Percentiles rank a stretch among this genome's conserved stretches.
Evolutionary conservation across 1,140 invertebrate genomes (phyloP).

Genomic region (Rhynchophorus ferrugineus): DNA sequence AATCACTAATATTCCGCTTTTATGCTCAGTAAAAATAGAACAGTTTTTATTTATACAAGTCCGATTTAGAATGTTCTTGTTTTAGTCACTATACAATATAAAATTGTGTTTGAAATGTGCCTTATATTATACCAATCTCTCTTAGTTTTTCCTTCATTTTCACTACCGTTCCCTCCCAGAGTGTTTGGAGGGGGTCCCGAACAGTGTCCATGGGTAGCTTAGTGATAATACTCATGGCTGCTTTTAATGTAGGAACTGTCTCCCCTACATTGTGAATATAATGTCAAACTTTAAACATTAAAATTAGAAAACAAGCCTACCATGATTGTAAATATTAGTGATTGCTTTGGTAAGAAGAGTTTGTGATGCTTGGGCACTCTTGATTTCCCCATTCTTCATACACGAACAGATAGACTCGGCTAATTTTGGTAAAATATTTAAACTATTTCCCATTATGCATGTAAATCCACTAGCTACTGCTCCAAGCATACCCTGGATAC

Average conservation of each 20-base stretch:
- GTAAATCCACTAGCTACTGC: slow-evolving; percentile 34
- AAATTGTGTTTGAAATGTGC: too few relatives aligned
- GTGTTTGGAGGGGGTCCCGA: slow-evolving; percentile 28
- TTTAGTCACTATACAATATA: too few relatives aligned
- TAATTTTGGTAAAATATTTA: slow-evolving; percentile 34
- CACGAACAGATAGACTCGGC: slow-evolving; percentile 31
- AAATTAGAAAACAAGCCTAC: slow-evolving; percentile 15
- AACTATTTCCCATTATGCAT: slow-evolving; percentile 31
- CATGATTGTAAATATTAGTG: slow-evolving; percentile 29
- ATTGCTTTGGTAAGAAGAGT: slow-evolving; percentile 28
- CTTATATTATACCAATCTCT: slow-evolving; percentile 32
- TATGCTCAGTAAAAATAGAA: too few relatives aligned
- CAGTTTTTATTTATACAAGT: too few relatives aligned
- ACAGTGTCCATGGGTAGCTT: slow-evolving; percentile 27
- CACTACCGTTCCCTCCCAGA: slow-evolving; percentile 32
- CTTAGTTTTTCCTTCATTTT: slow-evolving; percentile 31
- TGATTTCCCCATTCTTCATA: slow-evolving; percentile 30
- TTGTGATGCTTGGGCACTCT: slow-evolving; percentile 31
- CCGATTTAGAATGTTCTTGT: too few relatives aligned
- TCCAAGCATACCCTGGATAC: slow-evolving; percentile 32
- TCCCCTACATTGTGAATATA: slow-evolving; percentile 20
- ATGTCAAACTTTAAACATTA: not conserved
- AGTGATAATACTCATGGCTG: slow-evolving; percentile 31
- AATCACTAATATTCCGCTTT: too few relatives aligned
- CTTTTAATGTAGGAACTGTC: slow-evolving; percentile 28